Evolutionary conservation across 2,797 vertebrate species (phyloP), one percentile per base, ranked within the genome.

Genomic region (Centropyge bicolor): DNA sequence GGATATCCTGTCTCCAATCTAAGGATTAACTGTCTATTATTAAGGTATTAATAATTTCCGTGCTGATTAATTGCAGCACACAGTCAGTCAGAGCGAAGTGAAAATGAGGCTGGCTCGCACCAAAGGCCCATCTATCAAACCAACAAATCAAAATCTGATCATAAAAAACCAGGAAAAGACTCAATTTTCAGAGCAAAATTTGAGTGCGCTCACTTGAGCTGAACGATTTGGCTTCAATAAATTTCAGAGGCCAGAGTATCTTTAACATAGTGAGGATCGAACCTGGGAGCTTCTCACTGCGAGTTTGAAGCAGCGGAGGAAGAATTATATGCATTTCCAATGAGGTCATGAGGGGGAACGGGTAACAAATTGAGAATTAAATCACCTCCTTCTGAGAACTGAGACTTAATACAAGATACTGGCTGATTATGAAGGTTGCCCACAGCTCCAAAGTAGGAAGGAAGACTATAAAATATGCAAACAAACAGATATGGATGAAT

Each of bases 121-220:
- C 80, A 71, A 78, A 78, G 67, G 59, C 51, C 63, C 36, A 80
- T 91, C 81, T 43, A 88, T 91, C 82, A 87, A 82, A 70, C 63
- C 82, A 78, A 88, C 86, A 93, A 92, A 93, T 94, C 91, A 92
- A 92, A 91, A 74, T 70, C 69, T 61, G 85, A 89, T 92, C 80
- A 80, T 63, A 59, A 84, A 87, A 88, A 87, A 68, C 12, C 57
- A n/a, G 51, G 76, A 70, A 81, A 82, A 57, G 17, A 45, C 36
- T 38, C 51, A n/a, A 78, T 72, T 70, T 84, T 85, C 59, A 38
- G 56, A 56, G 4, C 35, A 74, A 78, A 46, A 76, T 70, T 41
- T 48, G 27, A 74, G 68, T 31, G 63, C 48, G 61, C 31, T 59
- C 35, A 2, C 60, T 68, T 60, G 13, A 67, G 48, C 61, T 70